Conservation (phyloP, 2,888 invertebrate genomes). For the Cremastinae sp. region DNA sequence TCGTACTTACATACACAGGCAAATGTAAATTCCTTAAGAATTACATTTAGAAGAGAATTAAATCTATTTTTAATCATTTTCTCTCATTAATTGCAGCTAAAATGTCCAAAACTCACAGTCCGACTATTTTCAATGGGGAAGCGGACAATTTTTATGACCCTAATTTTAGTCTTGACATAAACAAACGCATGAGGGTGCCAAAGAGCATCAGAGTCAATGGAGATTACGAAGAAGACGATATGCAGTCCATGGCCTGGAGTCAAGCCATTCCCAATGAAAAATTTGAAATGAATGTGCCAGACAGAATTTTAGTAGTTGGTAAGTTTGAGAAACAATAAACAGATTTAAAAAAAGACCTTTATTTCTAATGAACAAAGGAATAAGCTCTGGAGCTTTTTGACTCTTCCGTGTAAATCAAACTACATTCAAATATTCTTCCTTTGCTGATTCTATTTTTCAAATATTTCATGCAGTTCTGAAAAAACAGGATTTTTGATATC, state of each 20-base stretch:
- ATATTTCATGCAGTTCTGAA: too few species aligned
- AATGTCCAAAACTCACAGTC: conserved; percentile 85
- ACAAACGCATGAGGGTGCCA: conserved; percentile 91
- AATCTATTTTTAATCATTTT: background rate
- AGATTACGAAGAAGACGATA: conserved; percentile 84
- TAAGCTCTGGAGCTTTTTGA: conserved; percentile 43
- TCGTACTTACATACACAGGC: too few species aligned
- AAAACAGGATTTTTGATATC: too few species aligned
- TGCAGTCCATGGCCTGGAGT: conserved; percentile 84
- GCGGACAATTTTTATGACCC: conserved; percentile 84
- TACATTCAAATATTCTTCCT: too few species aligned
- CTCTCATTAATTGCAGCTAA: conserved; percentile 62
- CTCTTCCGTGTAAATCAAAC: too few species aligned
- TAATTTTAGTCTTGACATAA: conserved; percentile 89
- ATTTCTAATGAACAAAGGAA: background rate
- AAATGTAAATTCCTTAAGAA: too few species aligned
- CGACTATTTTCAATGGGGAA: conserved; percentile 84
- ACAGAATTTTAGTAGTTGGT: conserved; percentile 94
- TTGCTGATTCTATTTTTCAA: background rate
- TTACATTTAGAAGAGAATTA: background rate
- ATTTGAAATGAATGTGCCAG: conserved; percentile 96
- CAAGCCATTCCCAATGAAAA: conserved; percentile 82
- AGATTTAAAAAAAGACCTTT: background rate
- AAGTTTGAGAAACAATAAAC: conserved; percentile 81
- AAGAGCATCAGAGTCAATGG: conserved; percentile 89